phyloP scores from a whole-genome alignment of 1,140 invertebrate genomes.

The Trichonephila inaurata region DNA sequence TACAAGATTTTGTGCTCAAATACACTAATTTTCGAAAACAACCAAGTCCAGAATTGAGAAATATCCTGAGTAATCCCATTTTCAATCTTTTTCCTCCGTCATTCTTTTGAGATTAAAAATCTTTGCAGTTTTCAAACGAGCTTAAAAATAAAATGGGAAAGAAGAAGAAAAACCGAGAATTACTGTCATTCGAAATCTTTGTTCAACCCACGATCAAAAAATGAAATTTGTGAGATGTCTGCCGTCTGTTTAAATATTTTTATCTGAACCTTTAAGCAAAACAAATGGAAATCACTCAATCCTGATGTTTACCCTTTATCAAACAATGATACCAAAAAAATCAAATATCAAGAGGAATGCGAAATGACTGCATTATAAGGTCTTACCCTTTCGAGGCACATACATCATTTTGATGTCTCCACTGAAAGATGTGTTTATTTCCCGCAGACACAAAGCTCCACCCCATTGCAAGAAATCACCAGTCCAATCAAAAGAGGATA shows the following conservation, averaged over 20 bases:
- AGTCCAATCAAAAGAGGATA: neutral
- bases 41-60: too few species aligned
- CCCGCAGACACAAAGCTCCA: neutral
- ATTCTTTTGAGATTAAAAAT: neutral
- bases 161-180: neutral
- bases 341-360: neutral
- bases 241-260: neutral
- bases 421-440: constrained; percentile 4
- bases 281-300: neutral
- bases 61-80: too few species aligned
- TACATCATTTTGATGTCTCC: constrained; percentile 11
- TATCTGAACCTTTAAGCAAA: neutral
- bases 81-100: too few species aligned
- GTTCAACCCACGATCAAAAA: neutral
- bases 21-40: too few species aligned
- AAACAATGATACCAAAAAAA: neutral
- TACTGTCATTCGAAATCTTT: neutral
- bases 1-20: too few species aligned
- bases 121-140: neutral
- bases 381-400: neutral
- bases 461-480: neutral
- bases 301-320: neutral
- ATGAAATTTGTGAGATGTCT: neutral
- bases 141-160: neutral
- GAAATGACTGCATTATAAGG: neutral